Conservation (phyloP, 2,888 invertebrate species). For the Coelogynopora nodosa region DNA sequence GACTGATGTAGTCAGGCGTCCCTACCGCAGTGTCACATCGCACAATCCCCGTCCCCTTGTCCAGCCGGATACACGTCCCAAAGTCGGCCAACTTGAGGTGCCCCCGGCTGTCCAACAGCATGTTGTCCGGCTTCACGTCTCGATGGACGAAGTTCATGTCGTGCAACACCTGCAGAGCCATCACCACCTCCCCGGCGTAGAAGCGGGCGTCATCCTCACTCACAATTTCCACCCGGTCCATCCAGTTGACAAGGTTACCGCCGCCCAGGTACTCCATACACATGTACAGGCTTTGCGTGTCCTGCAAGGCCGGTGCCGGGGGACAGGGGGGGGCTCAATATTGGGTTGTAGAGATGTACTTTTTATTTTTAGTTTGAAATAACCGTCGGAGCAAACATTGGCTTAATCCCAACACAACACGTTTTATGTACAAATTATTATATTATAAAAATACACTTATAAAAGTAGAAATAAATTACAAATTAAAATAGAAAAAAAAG, state of each 20-base stretch:
- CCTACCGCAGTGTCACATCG: constrained; percentile 31
- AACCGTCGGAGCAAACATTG: too few species aligned
- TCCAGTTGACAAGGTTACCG: constrained; percentile 38
- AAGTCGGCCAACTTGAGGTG: constrained; percentile 36
- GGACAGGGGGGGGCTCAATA: too few species aligned
- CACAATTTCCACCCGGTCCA: constrained; percentile 36
- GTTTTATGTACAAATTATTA: too few species aligned
- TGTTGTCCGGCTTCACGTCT: too few species aligned
- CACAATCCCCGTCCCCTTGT: constrained; percentile 12
- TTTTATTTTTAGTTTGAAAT: too few species aligned
- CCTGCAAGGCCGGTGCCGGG: too few species aligned
- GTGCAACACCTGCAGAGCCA: constrained; percentile 15
- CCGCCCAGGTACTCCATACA: constrained; percentile 36
- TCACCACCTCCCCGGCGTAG: constrained; percentile 35
- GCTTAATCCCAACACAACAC: too few species aligned
- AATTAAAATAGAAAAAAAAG: too few species aligned
- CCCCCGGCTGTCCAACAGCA: too few species aligned
- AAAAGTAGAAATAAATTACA: too few species aligned
- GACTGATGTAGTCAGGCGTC: constrained; percentile 41
- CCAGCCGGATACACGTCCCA: constrained; percentile 36
- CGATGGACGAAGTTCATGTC: constrained; percentile 32
- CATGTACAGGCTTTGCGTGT: constrained; percentile 32
- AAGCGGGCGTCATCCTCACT: not conserved
- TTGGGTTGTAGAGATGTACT: too few species aligned
- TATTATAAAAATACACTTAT: too few species aligned